Evolutionary conservation across 2,113 vertebrate genomes (phyloP), one percentile per base, ranked within the genome.

Genomic region (Tyto alba): DNA sequence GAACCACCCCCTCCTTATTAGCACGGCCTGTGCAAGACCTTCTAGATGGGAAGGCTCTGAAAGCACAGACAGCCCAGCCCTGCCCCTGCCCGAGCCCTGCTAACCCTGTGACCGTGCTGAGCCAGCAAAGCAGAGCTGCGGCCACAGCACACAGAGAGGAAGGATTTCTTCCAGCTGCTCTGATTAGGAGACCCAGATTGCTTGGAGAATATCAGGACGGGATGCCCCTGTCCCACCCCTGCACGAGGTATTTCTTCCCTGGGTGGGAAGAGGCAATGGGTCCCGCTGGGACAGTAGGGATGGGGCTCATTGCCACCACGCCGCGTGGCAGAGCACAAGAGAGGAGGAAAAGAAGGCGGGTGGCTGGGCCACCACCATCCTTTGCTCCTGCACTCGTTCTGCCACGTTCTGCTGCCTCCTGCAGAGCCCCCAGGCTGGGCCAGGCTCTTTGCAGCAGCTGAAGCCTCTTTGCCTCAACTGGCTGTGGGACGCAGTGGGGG

Each of bases 1-100:
- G 87, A 93, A 38, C 63, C 89, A 71, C 7, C 11, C 69, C 45
- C 30, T 26, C n/a, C 88, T 75, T 52, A 56, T 64, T 20, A 60
- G 48, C 77, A 67, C 11, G 63, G 53, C 41, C 63, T 48, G 63
- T 47, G 69, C 59, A 2, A 53, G 66, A 43, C 36, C 52, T 91
- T 91, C 74, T 88, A 78, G 88, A 82, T 36, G 74, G 92, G 43
- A 67, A 78, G 48, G 56, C 59, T 91, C 47, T 75, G 86, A 56
- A 69, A 89, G 38, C 3, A 1, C 48, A 13, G n/a, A 56, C 68
- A n/a, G 71, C n/a, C 30, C 41, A 36, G 48, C 27, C n/a, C 41
- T 40, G 41, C 27, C 56, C 36, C 36, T 32, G 36, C 18, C 38
- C 1, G 2, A 60, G 75, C 56, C 38, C 63, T 38, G 47, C 10